Evolutionary conservation across 1,140 invertebrate genomes (phyloP).

Genomic region (Plutomurus gul): DNA sequence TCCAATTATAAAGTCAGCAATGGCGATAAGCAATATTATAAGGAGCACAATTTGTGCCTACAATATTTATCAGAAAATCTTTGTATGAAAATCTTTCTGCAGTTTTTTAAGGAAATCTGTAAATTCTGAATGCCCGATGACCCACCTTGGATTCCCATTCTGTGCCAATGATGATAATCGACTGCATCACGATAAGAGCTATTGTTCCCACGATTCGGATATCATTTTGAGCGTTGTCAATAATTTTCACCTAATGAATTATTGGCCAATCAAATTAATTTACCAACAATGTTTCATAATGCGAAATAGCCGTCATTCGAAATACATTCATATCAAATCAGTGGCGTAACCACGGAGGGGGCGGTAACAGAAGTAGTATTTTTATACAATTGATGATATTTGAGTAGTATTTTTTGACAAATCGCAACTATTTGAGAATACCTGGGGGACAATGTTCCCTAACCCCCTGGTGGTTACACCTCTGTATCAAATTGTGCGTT

Average conservation of each 20-base stretch:
- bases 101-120: too few relatives aligned
- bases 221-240: constrained; percentile 59
- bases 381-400: too few relatives aligned
- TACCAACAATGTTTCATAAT: neutral
- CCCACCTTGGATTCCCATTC: constrained; percentile 56
- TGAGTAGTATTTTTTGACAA: too few relatives aligned
- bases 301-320: too few relatives aligned
- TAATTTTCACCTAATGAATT: constrained; percentile 51
- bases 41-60: constrained; percentile 67
- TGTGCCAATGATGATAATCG: constrained; percentile 61
- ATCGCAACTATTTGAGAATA: too few relatives aligned
- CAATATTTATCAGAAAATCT: constrained; percentile 19
- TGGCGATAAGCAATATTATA: constrained; percentile 64
- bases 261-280: neutral
- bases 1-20: constrained; percentile 65
- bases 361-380: too few relatives aligned
- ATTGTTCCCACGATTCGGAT: constrained; percentile 59
- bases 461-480: too few relatives aligned
- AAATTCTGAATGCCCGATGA: too few relatives aligned
- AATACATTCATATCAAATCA: too few relatives aligned
- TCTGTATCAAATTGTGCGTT: too few relatives aligned
- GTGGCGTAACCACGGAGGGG: too few relatives aligned
- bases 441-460: too few relatives aligned
- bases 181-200: constrained; percentile 57
- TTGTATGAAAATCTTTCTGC: neutral